Percentiles rank a stretch among this genome's conserved stretches.
phyloP scores from a whole-genome alignment of 2,113 vertebrate genomes.

The Antennarius striatus region DNA sequence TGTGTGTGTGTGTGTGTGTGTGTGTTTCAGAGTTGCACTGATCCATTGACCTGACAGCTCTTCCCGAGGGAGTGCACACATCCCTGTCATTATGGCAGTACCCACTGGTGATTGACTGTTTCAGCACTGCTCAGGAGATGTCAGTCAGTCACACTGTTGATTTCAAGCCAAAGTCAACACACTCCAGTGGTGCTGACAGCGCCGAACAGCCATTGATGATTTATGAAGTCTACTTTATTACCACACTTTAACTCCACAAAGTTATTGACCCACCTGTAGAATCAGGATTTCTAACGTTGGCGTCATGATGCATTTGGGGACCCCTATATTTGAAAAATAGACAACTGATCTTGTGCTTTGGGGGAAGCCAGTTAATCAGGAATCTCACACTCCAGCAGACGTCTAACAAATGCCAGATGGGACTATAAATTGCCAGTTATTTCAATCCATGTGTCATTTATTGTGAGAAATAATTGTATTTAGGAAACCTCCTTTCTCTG shows the following conservation, averaged over 20 bases:
- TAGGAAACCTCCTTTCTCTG: not conserved
- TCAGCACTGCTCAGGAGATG: slow-evolving; percentile 63
- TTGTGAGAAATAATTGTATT: not conserved
- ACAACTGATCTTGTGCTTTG: slow-evolving; percentile 5
- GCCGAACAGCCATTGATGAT: slow-evolving; percentile 30
- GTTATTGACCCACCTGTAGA: slow-evolving; percentile 42
- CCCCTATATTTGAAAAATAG: not conserved
- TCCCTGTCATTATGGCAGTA: slow-evolving; percentile 68
- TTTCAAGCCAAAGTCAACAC: slow-evolving; percentile 59
- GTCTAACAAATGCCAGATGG: not conserved
- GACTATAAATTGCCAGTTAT: slow-evolving; percentile 3
- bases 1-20: slow-evolving; percentile 42
- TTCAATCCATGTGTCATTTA: not conserved
- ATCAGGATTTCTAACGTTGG: not conserved
- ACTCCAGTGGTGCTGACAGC: slow-evolving; percentile 42
- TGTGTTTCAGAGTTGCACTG: slow-evolving; percentile 66
- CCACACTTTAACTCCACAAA: slow-evolving; percentile 21
- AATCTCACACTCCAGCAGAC: not conserved
- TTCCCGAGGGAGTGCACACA: slow-evolving; percentile 73
- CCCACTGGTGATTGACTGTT: slow-evolving; percentile 74
- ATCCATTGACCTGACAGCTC: slow-evolving; percentile 81
- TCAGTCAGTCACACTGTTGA: slow-evolving; percentile 64
- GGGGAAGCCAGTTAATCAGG: not conserved
- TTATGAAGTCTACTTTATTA: slow-evolving; percentile 39
- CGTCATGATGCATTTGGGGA: not conserved